phyloP scores from a whole-genome alignment of 2,113 vertebrate genomes.

The Antechinus stuartii region DNA sequence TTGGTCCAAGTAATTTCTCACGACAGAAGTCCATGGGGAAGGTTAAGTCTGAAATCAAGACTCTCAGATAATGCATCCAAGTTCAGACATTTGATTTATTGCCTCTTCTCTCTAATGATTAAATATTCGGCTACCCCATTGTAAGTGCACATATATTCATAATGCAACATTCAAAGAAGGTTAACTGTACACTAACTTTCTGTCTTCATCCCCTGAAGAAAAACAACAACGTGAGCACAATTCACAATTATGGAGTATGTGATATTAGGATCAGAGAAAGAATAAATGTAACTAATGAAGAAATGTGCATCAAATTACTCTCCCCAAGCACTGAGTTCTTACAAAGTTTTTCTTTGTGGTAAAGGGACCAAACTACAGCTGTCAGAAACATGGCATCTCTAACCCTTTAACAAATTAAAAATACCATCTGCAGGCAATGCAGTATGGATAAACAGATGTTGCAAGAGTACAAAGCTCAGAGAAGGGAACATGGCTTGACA shows the following conservation, averaged over 20 bases:
- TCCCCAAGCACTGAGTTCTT: slow-evolving; percentile 71
- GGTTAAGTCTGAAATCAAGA: slow-evolving; percentile 78
- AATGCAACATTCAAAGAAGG: slow-evolving; percentile 76
- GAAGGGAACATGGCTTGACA: slow-evolving; percentile 79
- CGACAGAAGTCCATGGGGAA: slow-evolving; percentile 76
- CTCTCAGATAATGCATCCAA: slow-evolving; percentile 66
- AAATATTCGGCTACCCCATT: slow-evolving; percentile 73
- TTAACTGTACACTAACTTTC: slow-evolving; percentile 63
- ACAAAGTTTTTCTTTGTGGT: slow-evolving; percentile 74
- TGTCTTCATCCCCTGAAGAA: slow-evolving; percentile 72
- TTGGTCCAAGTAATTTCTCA: slow-evolving; percentile 74
- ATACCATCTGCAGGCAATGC: slow-evolving; percentile 81
- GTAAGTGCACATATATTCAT: slow-evolving; percentile 72
- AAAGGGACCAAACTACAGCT: slow-evolving; percentile 78
- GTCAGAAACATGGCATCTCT: slow-evolving; percentile 81
- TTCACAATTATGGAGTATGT: slow-evolving; percentile 58
- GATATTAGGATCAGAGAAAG: slow-evolving; percentile 54
- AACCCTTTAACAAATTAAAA: slow-evolving; percentile 74
- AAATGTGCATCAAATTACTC: slow-evolving; percentile 61
- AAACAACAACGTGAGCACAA: slow-evolving; percentile 38
- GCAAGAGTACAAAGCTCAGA: slow-evolving; percentile 75
- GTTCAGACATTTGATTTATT: slow-evolving; percentile 81
- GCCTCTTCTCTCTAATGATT: slow-evolving; percentile 71
- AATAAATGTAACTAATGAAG: slow-evolving; percentile 66
- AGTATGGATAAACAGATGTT: slow-evolving; percentile 82